phyloP scores from a whole-genome alignment of 2,888 invertebrate genomes.

The Scaptodrosophila latifasciaeformis region DNA sequence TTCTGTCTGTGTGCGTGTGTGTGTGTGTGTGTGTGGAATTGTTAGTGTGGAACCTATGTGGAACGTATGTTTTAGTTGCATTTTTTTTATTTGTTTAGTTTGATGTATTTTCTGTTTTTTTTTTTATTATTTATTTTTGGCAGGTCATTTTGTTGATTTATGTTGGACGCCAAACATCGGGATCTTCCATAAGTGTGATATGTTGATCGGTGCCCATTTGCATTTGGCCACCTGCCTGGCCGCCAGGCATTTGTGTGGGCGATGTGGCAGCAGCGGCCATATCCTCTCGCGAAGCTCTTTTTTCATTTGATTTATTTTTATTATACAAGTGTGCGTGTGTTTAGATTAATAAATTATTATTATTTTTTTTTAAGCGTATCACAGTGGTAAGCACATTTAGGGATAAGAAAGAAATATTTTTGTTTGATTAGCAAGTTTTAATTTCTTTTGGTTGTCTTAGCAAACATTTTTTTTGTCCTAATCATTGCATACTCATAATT shows the following conservation, averaged over 20 bases:
- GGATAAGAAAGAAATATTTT: constrained; percentile 58
- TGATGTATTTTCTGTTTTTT: constrained; percentile 14
- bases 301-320: constrained; percentile 22
- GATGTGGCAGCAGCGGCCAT: constrained; percentile 88
- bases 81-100: constrained; percentile 6
- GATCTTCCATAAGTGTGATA: constrained; percentile 93
- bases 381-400: constrained; percentile 51
- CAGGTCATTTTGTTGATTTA: constrained; percentile 77
- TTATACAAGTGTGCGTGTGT: constrained; percentile 15
- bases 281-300: constrained; percentile 88
- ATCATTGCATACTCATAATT: no score
- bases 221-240: constrained; percentile 76
- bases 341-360: constrained; percentile 21
- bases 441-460: no score
- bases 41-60: constrained; percentile 21
- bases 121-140: constrained; percentile 35
- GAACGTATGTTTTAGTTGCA: no score
- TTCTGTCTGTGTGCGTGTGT: constrained; percentile 7
- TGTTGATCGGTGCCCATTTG: constrained; percentile 77
- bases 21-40: constrained; percentile 8
- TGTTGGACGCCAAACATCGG: constrained; percentile 94
- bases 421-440: constrained; percentile 51
- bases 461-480: no score
- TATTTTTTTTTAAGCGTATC: constrained; percentile 47
- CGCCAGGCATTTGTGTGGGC: constrained; percentile 79